phyloP scores from a whole-genome alignment of 2,888 invertebrate species.

The Lithophane leautieri region DNA sequence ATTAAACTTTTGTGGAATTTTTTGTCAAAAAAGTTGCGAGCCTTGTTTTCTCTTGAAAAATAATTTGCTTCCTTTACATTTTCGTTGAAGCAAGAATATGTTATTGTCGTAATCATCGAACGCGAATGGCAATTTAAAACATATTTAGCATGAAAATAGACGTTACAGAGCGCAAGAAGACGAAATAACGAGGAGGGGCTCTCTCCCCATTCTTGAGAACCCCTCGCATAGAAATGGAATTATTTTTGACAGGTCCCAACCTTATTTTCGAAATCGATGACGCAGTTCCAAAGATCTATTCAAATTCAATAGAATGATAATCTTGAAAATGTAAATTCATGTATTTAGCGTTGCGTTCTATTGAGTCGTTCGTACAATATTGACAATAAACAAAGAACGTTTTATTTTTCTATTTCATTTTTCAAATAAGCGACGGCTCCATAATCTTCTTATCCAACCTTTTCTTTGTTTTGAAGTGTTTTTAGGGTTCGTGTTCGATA shows the following conservation, averaged over 20 bases:
- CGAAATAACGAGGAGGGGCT: constrained; percentile 82
- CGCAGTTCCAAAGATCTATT: constrained; percentile 66
- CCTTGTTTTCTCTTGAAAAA: constrained; percentile 57
- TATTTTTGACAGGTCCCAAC: constrained; percentile 81
- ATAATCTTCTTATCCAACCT: constrained; percentile 83
- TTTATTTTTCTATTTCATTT: constrained; percentile 75
- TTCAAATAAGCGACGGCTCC: constrained; percentile 74
- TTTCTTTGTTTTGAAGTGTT: constrained; percentile 85
- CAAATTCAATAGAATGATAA: constrained; percentile 65
- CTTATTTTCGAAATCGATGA: constrained; percentile 78
- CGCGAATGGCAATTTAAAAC: constrained; percentile 83
- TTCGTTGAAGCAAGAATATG: constrained; percentile 64
- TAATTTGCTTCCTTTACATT: constrained; percentile 65
- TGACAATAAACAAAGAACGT: constrained; percentile 56
- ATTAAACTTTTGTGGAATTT: constrained; percentile 15
- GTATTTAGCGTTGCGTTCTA: constrained; percentile 43
- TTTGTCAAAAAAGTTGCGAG: constrained; percentile 54
- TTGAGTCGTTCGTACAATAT: constrained; percentile 48
- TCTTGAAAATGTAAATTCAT: constrained; percentile 61
- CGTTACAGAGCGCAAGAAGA: constrained; percentile 77
- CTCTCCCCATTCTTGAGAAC: constrained; percentile 73
- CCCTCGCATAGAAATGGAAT: constrained; percentile 82
- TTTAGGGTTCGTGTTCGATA: constrained; percentile 76
- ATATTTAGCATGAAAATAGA: constrained; percentile 82
- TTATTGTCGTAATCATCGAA: constrained; percentile 76